Base-by-base conservation (phyloP, 1,140 invertebrate genomes). In the Nomia melanderi region DNA sequence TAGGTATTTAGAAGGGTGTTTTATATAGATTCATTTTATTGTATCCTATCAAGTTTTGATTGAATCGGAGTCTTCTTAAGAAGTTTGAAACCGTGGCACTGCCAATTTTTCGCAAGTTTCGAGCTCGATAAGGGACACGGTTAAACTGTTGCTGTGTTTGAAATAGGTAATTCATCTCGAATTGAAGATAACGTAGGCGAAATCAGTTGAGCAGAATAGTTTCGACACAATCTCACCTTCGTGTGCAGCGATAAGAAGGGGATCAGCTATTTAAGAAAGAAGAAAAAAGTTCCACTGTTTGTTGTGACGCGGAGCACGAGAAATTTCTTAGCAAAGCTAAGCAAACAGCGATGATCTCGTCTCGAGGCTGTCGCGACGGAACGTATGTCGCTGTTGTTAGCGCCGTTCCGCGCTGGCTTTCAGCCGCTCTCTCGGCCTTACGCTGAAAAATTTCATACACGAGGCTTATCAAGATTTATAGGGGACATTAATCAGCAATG, bases 221-320 rank as follows among this genome's bases (percentile, higher is more conserved):
- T 41, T 23, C 23, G 27, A 33, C 20, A 5, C 23, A 3, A 20
- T 20, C 27, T 7, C 11, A 14, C 14, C 17, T 50, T 12, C 3
- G 20, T 14, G 17, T 23, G 29, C 7, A 6, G 29, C n/a, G 11
- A 50, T 60, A 71, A 44, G 3, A 25, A 33, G 12, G 25, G 9
- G 23, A 12, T 53, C 33, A 23, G 20, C 33, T 7, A 29, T 54
- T 73, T 25, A 0, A 33, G 31, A n/a, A n/a, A 50, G 47, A 7
- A n/a, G 23, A 25, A 62, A 72, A 72, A 72, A 63, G 29, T 72
- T 63, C 70, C 56, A 63, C 17, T 53, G 70, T 36, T 63, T 53
- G 29, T 72, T 23, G 14, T 50, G 70, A 53, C 39, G 56, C 36
- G 27, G n/a, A 41, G 12, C 53, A 23, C 25, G 69, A 23, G 44